Conservation (phyloP, 2,888 invertebrate genomes). For the Acrobasis repandana region DNA sequence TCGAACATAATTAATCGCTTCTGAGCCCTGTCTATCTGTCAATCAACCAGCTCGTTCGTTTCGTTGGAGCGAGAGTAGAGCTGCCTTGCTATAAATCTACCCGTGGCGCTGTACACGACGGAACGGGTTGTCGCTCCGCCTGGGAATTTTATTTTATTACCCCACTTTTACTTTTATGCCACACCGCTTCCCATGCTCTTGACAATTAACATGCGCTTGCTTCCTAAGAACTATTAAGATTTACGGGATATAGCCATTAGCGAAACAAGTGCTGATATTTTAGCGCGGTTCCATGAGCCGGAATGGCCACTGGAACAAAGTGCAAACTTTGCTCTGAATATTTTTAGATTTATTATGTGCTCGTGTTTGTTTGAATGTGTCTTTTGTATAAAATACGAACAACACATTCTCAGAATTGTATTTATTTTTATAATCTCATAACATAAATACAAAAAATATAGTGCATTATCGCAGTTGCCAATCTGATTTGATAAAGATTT, state of each 20-base stretch:
- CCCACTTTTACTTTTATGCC: conserved; percentile 69
- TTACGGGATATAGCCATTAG: conserved; percentile 6
- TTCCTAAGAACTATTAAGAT: conserved; percentile 20
- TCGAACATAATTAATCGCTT: conserved; percentile 23
- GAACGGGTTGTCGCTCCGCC: conserved; percentile 52
- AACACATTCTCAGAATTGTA: conserved; percentile 3
- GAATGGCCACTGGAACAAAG: background rate
- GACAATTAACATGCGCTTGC: conserved; percentile 16
- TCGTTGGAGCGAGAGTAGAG: conserved; percentile 45
- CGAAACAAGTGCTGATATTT: conserved; percentile 13
- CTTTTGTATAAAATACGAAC: background rate
- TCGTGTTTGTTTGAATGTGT: background rate
- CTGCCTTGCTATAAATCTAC: conserved; percentile 56
- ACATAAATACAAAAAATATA: background rate
- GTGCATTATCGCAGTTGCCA: conserved; percentile 17
- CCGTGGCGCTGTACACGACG: conserved; percentile 43
- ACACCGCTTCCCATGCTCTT: conserved; percentile 38
- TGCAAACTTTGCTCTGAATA: background rate
- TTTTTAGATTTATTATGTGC: background rate
- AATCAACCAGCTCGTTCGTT: conserved; percentile 31
- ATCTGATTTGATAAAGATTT: conserved; percentile 15
- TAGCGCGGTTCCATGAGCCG: background rate
- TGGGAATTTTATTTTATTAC: conserved; percentile 66
- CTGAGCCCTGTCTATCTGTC: conserved; percentile 32
- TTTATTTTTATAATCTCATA: background rate